Percentiles rank a stretch among this genome's conserved stretches.
These are phyloP conservation scores for Antechinus stuartii DNA, from an alignment of 2,113 vertebrate species.

Conservation along the genomic window DNA sequence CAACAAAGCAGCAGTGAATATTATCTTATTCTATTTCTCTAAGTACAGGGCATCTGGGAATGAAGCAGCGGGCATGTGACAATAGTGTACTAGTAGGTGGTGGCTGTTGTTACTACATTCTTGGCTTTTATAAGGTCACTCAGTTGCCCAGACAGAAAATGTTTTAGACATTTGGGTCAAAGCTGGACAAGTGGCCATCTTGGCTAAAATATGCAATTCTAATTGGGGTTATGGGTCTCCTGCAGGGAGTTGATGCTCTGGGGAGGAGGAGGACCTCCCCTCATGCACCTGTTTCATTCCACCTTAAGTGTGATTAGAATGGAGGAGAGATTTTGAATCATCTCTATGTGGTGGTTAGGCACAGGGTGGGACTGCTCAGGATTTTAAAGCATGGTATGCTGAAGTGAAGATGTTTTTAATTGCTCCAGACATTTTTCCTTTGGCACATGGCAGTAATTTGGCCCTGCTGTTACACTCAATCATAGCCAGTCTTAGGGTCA, in stretches of 20 bases:
- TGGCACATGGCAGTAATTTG: not conserved
- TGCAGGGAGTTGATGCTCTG: not conserved
- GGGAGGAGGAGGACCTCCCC: not conserved
- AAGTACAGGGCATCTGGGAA: conserved; percentile 20
- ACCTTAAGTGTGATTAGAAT: not conserved
- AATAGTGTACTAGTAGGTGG: not conserved
- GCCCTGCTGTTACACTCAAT: conserved; percentile 1
- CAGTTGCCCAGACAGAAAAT: not conserved
- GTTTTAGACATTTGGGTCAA: not conserved
- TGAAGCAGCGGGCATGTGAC: not conserved
- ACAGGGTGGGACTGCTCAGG: not conserved
- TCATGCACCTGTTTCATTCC: not conserved
- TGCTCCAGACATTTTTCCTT: not conserved
- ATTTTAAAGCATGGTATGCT: not conserved
- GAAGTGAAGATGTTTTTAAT: conserved; percentile 28
- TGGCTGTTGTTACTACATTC: not conserved
- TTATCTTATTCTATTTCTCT: not conserved
- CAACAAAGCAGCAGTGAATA: not conserved
- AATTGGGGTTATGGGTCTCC: not conserved
- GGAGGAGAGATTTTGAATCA: conserved; percentile 1
- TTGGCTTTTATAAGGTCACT: conserved; percentile 14
- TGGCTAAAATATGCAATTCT: not conserved
- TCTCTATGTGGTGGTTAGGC: not conserved
- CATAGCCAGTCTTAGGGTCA: not conserved
- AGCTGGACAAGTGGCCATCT: not conserved